Evolutionary conservation across 2,888 invertebrate genomes (phyloP).

Genomic region (Scaptomyza caliginosa): DNA sequence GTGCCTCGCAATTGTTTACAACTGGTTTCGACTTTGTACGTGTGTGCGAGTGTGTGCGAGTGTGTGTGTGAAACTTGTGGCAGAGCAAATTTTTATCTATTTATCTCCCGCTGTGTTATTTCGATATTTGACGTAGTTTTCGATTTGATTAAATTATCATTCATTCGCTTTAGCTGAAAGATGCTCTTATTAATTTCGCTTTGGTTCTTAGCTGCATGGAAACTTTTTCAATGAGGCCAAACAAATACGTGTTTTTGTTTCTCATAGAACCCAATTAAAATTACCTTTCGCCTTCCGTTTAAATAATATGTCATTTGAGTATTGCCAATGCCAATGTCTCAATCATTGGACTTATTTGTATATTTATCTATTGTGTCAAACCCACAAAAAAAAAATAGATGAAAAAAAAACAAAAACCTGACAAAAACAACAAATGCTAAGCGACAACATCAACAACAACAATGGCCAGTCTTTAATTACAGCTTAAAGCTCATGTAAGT

Average conservation of each 20-base stretch:
- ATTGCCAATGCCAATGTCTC: constrained; percentile 4
- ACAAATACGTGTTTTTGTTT: neutral
- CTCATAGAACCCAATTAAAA: neutral
- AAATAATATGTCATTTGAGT: neutral
- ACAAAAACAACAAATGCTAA: constrained; percentile 18
- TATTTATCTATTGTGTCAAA: constrained; percentile 35
- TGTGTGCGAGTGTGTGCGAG: constrained; percentile 34
- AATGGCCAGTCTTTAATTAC: constrained; percentile 66
- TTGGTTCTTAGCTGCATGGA: neutral
- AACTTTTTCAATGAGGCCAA: constrained; percentile 4
- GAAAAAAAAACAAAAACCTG: constrained; percentile 9
- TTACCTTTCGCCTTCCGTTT: neutral
- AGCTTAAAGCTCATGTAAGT: constrained; percentile 72
- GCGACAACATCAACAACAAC: constrained; percentile 20
- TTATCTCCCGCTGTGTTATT: constrained; percentile 78
- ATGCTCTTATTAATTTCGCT: constrained; percentile 10
- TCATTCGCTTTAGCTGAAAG: constrained; percentile 20
- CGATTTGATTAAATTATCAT: constrained; percentile 71
- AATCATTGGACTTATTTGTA: constrained; percentile 33
- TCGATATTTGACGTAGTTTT: constrained; percentile 76
- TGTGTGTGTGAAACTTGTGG: constrained; percentile 32
- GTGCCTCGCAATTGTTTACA: constrained; percentile 68
- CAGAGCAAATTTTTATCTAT: constrained; percentile 73
- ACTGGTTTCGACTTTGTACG: constrained; percentile 45
- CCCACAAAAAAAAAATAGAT: constrained; percentile 42